Evolutionary conservation across 2,888 invertebrate genomes (phyloP).

Genomic region (Callyntrura guangdongensis): DNA sequence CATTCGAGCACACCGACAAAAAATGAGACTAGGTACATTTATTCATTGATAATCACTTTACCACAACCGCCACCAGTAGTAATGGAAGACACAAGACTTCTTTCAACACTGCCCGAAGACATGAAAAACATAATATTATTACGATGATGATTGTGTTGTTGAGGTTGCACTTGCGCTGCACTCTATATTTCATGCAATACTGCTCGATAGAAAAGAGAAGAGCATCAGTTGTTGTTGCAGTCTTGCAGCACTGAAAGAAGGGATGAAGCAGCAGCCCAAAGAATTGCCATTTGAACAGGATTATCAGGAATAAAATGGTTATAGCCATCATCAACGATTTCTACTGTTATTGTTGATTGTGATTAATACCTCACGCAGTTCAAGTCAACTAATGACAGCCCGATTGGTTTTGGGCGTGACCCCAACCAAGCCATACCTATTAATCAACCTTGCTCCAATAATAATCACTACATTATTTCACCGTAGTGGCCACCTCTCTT

Average conservation of each 20-base stretch:
- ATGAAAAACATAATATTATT: conserved; percentile 3
- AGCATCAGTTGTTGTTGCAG: not conserved
- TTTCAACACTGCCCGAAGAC: conserved; percentile 62
- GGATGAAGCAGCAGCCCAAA: conserved; percentile 4
- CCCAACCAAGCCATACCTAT: conserved; percentile 78
- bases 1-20: not conserved
- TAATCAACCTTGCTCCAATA: conserved; percentile 81
- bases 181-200: conserved; percentile 19
- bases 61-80: not conserved
- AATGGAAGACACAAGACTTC: conserved; percentile 12
- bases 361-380: conserved; percentile 80
- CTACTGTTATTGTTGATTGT: conserved; percentile 75
- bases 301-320: conserved; percentile 74
- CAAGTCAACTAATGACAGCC: conserved; percentile 77
- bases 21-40: not conserved
- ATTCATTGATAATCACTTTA: conserved; percentile 6
- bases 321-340: conserved; percentile 75
- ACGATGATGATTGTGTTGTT: conserved; percentile 39
- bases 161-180: conserved; percentile 25
- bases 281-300: conserved; percentile 74
- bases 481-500: conserved; percentile 52
- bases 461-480: conserved; percentile 74
- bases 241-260: no score
- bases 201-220: no score
- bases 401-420: conserved; percentile 80